Conservation (phyloP, 1,140 invertebrate species). For the Drosophila mojavensis region DNA sequence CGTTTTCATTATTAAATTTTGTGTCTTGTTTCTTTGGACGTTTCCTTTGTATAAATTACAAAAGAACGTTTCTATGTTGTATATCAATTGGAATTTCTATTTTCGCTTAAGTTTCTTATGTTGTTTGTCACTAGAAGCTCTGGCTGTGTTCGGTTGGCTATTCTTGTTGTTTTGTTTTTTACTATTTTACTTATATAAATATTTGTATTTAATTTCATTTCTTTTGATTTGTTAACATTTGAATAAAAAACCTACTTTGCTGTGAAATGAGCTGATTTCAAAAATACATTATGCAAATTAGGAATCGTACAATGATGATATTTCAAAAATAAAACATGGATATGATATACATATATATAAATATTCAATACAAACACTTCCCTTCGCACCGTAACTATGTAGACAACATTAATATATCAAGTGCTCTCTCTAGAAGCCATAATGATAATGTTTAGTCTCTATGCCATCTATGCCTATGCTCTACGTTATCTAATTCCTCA, state of each 20-base stretch:
- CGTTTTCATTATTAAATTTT: background rate
- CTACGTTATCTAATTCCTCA: slow-evolving; percentile 17
- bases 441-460: slow-evolving; percentile 28
- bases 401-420: slow-evolving; percentile 18
- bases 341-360: background rate
- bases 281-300: background rate
- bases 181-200: slow-evolving; percentile 15
- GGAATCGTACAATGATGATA: background rate
- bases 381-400: background rate
- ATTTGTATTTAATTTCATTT: background rate
- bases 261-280: slow-evolving; percentile 6
- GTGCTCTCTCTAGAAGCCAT: slow-evolving; percentile 25
- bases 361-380: slow-evolving; percentile 7
- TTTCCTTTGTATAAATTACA: slow-evolving; percentile 5
- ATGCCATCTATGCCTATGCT: background rate
- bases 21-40: slow-evolving; percentile 20
- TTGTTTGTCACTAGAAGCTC: slow-evolving; percentile 51
- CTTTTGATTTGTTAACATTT: slow-evolving; percentile 2
- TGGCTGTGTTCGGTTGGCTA: slow-evolving; percentile 62
- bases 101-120: slow-evolving; percentile 20
- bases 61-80: slow-evolving; percentile 1
- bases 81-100: slow-evolving; percentile 34
- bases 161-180: slow-evolving; percentile 9
- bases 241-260: slow-evolving; percentile 4
- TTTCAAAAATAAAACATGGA: slow-evolving; percentile 3